Conservation (phyloP, 2,797 vertebrate genomes). For the Myotis findleyi region DNA sequence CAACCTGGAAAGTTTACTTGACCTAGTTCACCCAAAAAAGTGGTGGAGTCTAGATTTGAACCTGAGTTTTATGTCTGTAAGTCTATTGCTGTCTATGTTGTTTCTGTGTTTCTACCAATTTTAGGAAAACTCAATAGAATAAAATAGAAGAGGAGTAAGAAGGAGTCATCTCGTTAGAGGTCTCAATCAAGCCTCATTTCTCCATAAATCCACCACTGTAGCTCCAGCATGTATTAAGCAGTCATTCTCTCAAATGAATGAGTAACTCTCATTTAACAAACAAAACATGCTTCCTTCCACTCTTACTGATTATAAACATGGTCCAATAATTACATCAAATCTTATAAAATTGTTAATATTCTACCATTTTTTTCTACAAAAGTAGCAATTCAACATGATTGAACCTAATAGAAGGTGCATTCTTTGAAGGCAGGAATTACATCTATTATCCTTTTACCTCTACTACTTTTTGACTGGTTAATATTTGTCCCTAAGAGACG, state of each 20-base stretch:
- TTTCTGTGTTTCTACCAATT: background rate
- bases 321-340: background rate
- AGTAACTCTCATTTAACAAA: background rate
- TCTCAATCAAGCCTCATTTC: background rate
- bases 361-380: background rate
- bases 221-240: background rate
- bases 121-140: background rate
- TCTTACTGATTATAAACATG: background rate
- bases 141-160: background rate
- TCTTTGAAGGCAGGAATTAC: background rate
- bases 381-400: background rate
- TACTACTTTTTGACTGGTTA: background rate
- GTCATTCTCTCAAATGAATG: background rate
- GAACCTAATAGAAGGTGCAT: background rate
- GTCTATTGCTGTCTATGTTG: background rate
- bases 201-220: background rate
- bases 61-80: background rate
- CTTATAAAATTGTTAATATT: background rate
- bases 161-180: background rate
- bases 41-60: background rate
- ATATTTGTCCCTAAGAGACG: background rate
- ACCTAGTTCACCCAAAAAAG: background rate
- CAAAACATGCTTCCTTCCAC: background rate
- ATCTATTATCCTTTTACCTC: background rate
- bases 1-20: background rate